Percentiles rank a stretch among this genome's conserved stretches.
These are phyloP conservation scores for Hippocampus abdominalis DNA, from an alignment of 2,113 vertebrate genomes.

Conservation along the genomic window DNA sequence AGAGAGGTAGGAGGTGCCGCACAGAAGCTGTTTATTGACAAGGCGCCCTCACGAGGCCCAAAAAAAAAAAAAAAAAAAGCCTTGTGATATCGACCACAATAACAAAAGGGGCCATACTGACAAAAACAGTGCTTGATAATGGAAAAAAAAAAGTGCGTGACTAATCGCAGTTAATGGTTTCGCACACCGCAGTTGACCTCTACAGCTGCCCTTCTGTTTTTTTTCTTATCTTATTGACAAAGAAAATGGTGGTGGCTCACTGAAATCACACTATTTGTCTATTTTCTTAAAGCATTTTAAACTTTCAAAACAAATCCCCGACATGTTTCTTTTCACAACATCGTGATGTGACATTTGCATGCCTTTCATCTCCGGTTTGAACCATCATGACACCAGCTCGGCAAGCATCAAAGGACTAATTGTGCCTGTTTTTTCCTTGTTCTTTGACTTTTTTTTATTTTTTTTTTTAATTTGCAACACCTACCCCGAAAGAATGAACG, in stretches of 20 bases:
- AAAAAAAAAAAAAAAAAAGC: conserved; percentile 12
- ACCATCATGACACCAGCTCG: background rate
- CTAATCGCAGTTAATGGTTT: background rate
- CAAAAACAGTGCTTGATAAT: conserved; percentile 54
- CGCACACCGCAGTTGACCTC: background rate
- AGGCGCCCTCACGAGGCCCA: conserved; percentile 39
- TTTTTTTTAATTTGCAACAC: background rate
- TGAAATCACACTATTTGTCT: no score
- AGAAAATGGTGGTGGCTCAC: no score
- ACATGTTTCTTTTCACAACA: background rate
- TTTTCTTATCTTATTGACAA: background rate
- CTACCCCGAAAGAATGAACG: background rate
- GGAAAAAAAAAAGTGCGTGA: conserved; percentile 23
- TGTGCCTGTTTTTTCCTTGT: background rate
- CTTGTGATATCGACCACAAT: conserved; percentile 30
- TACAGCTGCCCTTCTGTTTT: background rate
- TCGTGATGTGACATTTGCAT: no score
- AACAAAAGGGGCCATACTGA: conserved; percentile 51
- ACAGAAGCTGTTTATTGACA: conserved; percentile 40
- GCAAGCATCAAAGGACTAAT: background rate
- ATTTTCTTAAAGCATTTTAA: no score
- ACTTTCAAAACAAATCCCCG: no score
- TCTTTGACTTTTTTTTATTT: background rate
- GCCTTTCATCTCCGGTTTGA: no score
- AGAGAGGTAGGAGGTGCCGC: conserved; percentile 34